These are phyloP conservation scores for Machimus rusticus DNA, from an alignment of 2,888 invertebrate species.

Conservation along the genomic window DNA sequence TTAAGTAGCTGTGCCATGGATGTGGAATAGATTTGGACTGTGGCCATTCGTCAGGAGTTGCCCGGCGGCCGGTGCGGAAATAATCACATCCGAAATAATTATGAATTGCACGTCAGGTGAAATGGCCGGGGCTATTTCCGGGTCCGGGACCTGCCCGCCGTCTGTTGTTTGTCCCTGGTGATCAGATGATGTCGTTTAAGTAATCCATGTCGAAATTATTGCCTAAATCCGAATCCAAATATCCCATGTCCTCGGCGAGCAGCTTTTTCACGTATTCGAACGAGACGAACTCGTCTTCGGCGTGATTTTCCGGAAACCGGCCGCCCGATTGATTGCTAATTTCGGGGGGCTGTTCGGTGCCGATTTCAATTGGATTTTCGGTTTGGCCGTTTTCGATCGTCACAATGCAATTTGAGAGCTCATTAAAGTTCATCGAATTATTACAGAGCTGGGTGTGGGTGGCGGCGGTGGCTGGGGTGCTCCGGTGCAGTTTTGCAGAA, in stretches of 20 bases:
- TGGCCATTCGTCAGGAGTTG: not conserved
- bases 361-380: conserved; percentile 51
- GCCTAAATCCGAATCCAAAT: conserved; percentile 51
- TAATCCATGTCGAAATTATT: conserved; percentile 60
- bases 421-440: conserved; percentile 64
- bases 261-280: conserved; percentile 63
- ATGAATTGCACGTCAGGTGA: not conserved
- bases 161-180: not conserved
- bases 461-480: not conserved
- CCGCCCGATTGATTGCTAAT: conserved; percentile 13
- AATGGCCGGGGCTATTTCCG: not conserved
- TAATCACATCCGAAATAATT: not conserved
- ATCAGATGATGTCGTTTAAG: conserved; percentile 52
- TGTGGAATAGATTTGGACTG: not conserved
- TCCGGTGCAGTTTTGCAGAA: not conserved
- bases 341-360: not conserved
- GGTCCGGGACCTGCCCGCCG: not conserved
- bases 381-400: conserved; percentile 60
- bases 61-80: not conserved
- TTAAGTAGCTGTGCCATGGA: not conserved
- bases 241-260: conserved; percentile 58
- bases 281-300: conserved; percentile 59
- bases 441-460: conserved; percentile 49
- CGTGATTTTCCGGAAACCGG: conserved; percentile 42
- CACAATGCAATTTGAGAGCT: conserved; percentile 64